Conservation (phyloP, 1,140 invertebrate genomes). For the Maconellicoccus hirsutus region DNA sequence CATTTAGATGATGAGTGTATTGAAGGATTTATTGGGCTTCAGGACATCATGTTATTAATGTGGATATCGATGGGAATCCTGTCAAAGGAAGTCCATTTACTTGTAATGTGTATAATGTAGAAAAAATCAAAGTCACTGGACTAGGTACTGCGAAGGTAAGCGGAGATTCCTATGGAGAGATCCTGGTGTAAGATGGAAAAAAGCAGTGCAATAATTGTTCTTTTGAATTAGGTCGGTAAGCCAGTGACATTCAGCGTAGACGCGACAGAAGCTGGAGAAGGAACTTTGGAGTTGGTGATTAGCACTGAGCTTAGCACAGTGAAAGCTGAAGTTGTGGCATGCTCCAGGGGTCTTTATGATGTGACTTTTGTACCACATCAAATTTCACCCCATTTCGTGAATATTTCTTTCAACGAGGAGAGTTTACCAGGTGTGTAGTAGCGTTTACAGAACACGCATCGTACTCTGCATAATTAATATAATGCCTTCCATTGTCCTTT, state of each 20-base stretch:
- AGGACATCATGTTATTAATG: constrained; percentile 68
- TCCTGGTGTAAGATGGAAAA: too few relatives aligned
- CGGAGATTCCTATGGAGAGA: not conserved
- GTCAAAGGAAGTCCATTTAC: constrained; percentile 83
- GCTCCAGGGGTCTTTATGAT: constrained; percentile 84
- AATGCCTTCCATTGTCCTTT: not conserved
- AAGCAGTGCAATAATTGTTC: not conserved
- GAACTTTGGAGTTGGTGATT: constrained; percentile 87
- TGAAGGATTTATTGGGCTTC: constrained; percentile 29
- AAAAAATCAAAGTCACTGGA: constrained; percentile 68
- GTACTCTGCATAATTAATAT: too few relatives aligned
- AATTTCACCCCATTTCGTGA: constrained; percentile 79
- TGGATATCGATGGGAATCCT: constrained; percentile 66
- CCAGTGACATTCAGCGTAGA: constrained; percentile 86
- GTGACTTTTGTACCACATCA: constrained; percentile 92
- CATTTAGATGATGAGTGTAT: constrained; percentile 13
- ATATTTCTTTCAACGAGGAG: constrained; percentile 94
- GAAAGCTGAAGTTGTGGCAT: constrained; percentile 77
- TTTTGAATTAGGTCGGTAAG: constrained; percentile 47
- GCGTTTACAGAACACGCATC: too few relatives aligned
- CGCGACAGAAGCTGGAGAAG: constrained; percentile 88
- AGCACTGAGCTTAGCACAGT: constrained; percentile 79
- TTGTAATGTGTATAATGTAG: constrained; percentile 86
- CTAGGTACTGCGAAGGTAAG: constrained; percentile 44
- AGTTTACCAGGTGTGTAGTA: constrained; percentile 70